Percentiles rank a stretch among this genome's conserved stretches.
Evolutionary conservation across 2,113 vertebrate genomes (phyloP).

Genomic region (Panthera leo): DNA sequence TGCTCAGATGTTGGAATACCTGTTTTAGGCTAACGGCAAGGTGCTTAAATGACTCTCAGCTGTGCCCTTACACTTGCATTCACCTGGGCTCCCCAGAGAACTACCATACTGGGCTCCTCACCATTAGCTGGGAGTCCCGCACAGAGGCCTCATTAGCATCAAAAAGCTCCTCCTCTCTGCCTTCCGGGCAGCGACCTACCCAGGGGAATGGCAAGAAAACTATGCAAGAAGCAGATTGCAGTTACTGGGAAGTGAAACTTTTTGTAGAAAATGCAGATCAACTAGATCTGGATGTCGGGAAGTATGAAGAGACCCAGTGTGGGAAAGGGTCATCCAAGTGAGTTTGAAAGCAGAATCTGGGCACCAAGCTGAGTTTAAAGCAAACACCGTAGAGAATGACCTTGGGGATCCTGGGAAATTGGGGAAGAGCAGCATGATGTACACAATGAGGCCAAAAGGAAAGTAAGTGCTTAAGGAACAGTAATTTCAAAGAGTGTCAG

Average conservation of each 20-base stretch:
- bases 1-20: conserved; percentile 71
- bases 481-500: conserved; percentile 14
- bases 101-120: conserved; percentile 26
- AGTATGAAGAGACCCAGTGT: conserved; percentile 55
- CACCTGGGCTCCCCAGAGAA: conserved; percentile 67
- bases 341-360: conserved; percentile 55
- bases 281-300: conserved; percentile 59
- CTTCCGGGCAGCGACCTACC: conserved; percentile 60
- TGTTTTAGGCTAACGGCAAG: conserved; percentile 76
- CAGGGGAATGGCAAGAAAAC: conserved; percentile 47
- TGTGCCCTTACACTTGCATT: conserved; percentile 55
- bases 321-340: conserved; percentile 42
- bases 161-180: conserved; percentile 56
- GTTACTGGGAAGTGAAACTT: conserved; percentile 69
- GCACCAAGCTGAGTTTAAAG: conserved; percentile 46
- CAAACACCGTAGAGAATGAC: conserved; percentile 57
- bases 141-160: conserved; percentile 74
- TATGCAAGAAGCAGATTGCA: conserved; percentile 65
- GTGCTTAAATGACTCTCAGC: conserved; percentile 76
- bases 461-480: conserved; percentile 28
- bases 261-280: conserved; percentile 55
- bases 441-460: conserved; percentile 27
- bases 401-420: conserved; percentile 66
- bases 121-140: conserved; percentile 69
- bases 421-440: conserved; percentile 44